phyloP scores from a whole-genome alignment of 2,113 vertebrate genomes.

The Gymnorhina tibicen region DNA sequence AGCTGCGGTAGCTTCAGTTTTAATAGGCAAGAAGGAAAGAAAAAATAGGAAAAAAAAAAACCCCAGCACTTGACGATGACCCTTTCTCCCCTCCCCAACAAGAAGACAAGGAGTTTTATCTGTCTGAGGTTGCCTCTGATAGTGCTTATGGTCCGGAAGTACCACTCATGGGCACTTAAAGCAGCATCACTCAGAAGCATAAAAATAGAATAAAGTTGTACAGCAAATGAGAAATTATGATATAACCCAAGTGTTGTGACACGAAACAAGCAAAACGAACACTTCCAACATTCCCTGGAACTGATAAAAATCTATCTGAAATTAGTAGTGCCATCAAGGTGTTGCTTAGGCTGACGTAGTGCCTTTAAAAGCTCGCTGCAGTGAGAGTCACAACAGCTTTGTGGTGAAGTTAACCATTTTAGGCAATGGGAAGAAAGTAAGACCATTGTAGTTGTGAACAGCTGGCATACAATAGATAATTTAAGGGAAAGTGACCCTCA shows the following conservation, averaged over 20 bases:
- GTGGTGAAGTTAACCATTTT: slow-evolving; percentile 63
- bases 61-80: slow-evolving; percentile 67
- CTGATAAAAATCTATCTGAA: slow-evolving; percentile 7
- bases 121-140: slow-evolving; percentile 67
- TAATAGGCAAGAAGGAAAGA: slow-evolving; percentile 43
- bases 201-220: slow-evolving; percentile 82
- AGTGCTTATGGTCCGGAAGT: slow-evolving; percentile 74
- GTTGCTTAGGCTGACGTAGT: slow-evolving; percentile 1
- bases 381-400: background rate
- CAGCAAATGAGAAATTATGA: slow-evolving; percentile 75
- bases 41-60: background rate
- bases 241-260: slow-evolving; percentile 64
- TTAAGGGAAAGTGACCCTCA: slow-evolving; percentile 84
- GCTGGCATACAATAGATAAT: slow-evolving; percentile 84
- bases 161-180: slow-evolving; percentile 79
- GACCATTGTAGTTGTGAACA: slow-evolving; percentile 73
- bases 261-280: slow-evolving; percentile 38
- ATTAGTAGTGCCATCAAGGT: slow-evolving; percentile 58
- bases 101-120: slow-evolving; percentile 80
- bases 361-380: slow-evolving; percentile 9
- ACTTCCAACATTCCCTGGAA: slow-evolving; percentile 3
- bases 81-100: slow-evolving; percentile 65
- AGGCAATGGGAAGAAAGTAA: slow-evolving; percentile 68
- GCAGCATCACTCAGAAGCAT: slow-evolving; percentile 68
- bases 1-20: slow-evolving; percentile 52